Percentiles rank a stretch among this genome's conserved stretches.
phyloP scores from a whole-genome alignment of 2,113 vertebrate genomes.

The Misgurnus mizolepis region DNA sequence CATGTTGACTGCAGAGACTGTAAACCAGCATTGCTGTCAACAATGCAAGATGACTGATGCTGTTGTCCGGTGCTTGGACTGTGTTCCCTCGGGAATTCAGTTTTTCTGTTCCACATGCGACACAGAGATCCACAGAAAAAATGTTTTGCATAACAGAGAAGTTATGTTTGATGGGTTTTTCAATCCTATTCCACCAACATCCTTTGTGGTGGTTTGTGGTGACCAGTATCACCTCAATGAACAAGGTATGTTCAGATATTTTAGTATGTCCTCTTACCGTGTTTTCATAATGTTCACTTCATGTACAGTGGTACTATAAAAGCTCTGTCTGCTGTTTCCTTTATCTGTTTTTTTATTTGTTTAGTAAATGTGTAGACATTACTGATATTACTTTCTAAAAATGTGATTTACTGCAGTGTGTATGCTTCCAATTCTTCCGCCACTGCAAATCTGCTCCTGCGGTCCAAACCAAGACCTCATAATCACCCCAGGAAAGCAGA shows the following conservation, averaged over 20 bases:
- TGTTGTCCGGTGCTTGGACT: slow-evolving; percentile 2
- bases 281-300: background rate
- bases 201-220: background rate
- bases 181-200: background rate
- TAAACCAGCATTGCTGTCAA: slow-evolving; percentile 1
- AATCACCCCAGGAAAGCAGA: background rate
- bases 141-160: background rate
- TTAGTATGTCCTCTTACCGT: background rate
- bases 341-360: background rate
- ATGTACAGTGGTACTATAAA: background rate
- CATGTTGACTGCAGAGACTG: background rate
- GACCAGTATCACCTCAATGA: background rate
- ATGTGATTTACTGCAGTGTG: background rate
- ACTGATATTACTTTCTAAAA: background rate
- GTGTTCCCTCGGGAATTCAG: background rate
- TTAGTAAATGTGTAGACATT: background rate
- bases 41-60: background rate
- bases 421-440: background rate
- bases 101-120: slow-evolving; percentile 1
- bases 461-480: background rate
- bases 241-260: background rate
- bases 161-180: background rate
- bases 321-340: background rate
- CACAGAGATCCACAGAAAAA: background rate
- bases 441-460: background rate